Base-by-base conservation (phyloP, 2,113 vertebrate species). In the Myocastor coypus region DNA sequence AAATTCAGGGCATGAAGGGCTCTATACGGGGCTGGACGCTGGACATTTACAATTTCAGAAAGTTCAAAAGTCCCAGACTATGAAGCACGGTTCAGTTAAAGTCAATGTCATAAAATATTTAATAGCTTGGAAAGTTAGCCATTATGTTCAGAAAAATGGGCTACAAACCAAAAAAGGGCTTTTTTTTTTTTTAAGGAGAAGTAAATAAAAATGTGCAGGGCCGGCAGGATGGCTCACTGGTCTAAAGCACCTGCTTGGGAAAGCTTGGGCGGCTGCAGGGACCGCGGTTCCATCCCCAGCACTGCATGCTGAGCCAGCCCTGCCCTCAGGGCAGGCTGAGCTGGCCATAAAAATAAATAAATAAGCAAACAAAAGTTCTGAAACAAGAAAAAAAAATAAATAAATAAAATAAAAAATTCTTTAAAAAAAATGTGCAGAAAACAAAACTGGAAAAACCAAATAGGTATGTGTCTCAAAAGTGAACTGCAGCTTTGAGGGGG, bases 51-150 rank as follows among this genome's bases (percentile, higher is more conserved):
- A 90, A 91, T 46, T 37, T 32, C 52, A 89, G 34, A 13, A 34
- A 55, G 26, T 88, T 93, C 28, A 59, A 93, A 85, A 71, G 66
- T 50, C n/a, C 57, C 59, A 78, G 57, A 94, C 59, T 42, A 57
- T 20, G 17, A 92, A 75, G 8, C 5, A 4, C 28, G 32, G 55
- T 34, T 83, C 77, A 92, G 59, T 46, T 50, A 52, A 84, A 93
- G 88, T 46, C 5, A 8, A 55, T 42, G 28, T 68, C 87, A 8
- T n/a, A 42, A 93, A 92, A 96, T 64, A 91, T 63, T 88, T 88
- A 96, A 86, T 34, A 10, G 26, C 2, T 52, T 89, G 24, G 17
- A 89, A 90, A 92, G 55, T 90, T 90, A 73, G n/a, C 82, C 68
- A 80, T 4, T 73, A 80, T 6, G 34, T 46, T 94, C 75, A 84